Base-by-base conservation (phyloP, 2,888 invertebrate species). In the Bombylius major region DNA sequence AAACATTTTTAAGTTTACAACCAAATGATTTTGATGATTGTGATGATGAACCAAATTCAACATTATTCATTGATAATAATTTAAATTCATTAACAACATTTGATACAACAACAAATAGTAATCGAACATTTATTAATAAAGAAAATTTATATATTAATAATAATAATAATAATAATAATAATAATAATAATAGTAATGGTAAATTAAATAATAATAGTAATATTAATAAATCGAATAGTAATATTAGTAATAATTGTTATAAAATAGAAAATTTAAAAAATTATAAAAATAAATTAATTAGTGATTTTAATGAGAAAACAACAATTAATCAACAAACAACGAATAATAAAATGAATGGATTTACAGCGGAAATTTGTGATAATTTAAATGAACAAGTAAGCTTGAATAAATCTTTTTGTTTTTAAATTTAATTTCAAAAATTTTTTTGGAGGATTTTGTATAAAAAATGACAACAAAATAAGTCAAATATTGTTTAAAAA, bases 321-420 rank as follows among this genome's bases (percentile, higher is more conserved):
- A 47, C 34, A 31, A 54, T 53, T 32, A 50, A 44, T 47, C 50
- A 57, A 53, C 54, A 55, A 44, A 39, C 50, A 36, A n/a, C 34
- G 7, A 46, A 50, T 47, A 65, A 54, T 45, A 51, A 51, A 45
- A 72, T 72, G 72, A 71, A 69, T 62, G 73, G 70, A 51, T 63
- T 72, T 52, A 71, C 69, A 58, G 71, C 72, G 44, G 75, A 73
- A 56, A 66, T 73, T 58, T 74, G 73, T 64, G 75, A 73, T 58
- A 73, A 71, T 67, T 66, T 75, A 48, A 72, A 72, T 58, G 73
- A 75, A 65, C 74, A 75, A 75, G 74, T 75, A 71, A 69, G 70
- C 64, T n/a, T 44, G 5, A 8, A 42, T 42, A 42, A 42, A 1
- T 36, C 4, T 36, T 36, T 36, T 8, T 8, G 9, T 36, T 36